phyloP scores from a whole-genome alignment of 2,113 vertebrate species.

The Fregata magnificens region DNA sequence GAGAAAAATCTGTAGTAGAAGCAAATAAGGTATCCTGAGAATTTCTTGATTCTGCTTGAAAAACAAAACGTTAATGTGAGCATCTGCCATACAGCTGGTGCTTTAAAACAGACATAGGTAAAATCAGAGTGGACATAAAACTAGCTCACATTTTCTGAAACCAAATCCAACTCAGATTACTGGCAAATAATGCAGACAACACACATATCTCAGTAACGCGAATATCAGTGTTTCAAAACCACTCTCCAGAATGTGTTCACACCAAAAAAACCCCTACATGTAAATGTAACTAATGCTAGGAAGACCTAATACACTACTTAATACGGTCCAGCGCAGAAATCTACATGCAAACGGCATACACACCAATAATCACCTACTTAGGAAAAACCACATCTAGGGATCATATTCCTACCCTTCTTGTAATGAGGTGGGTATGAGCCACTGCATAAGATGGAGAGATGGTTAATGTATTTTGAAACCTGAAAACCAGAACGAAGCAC shows the following conservation, averaged over 20 bases:
- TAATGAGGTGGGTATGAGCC: slow-evolving; percentile 26
- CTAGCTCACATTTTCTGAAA: neutral
- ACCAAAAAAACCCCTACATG: neutral
- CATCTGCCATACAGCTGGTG: neutral
- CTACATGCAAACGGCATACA: neutral
- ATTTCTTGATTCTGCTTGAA: neutral
- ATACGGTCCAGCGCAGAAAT: neutral
- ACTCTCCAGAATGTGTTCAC: neutral
- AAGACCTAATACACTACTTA: neutral
- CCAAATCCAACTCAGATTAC: neutral
- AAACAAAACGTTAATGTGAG: neutral
- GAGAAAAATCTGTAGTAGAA: neutral
- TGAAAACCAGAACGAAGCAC: slow-evolving; percentile 27
- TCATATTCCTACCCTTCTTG: slow-evolving; percentile 47
- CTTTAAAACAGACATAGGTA: neutral
- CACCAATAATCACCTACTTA: slow-evolving; percentile 68
- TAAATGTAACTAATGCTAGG: neutral
- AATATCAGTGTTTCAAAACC: neutral
- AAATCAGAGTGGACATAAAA: neutral
- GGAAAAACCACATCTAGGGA: slow-evolving; percentile 56
- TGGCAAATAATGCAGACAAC: neutral
- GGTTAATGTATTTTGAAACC: slow-evolving; percentile 10
- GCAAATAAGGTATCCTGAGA: neutral
- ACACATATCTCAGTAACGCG: neutral
- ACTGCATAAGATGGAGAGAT: neutral